Conservation (phyloP, 2,888 invertebrate species). For the Sphaeridia pumilis region DNA sequence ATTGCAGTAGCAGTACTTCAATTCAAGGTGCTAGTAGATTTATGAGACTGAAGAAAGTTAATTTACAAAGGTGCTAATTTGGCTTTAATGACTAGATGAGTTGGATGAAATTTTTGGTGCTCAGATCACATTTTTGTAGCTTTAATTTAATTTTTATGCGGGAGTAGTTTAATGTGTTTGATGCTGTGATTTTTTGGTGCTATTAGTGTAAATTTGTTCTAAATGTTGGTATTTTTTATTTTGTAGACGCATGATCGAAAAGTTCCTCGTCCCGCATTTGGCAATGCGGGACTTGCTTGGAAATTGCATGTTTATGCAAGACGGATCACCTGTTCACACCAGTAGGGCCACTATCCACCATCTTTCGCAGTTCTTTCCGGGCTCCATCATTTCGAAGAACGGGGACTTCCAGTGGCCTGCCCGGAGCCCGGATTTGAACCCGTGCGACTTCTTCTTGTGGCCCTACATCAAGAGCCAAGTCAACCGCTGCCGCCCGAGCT, state of each 20-base stretch:
- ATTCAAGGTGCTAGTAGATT: no score
- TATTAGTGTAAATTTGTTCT: no score
- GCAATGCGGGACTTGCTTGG: neutral
- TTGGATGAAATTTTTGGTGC: no score
- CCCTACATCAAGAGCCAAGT: neutral
- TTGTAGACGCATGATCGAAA: neutral
- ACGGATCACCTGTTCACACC: neutral
- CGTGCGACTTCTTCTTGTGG: neutral
- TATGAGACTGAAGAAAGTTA: no score
- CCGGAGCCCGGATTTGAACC: neutral
- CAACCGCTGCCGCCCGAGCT: neutral
- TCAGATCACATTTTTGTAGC: no score
- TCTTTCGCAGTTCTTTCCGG: neutral
- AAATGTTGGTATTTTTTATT: no score
- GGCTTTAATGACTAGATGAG: no score
- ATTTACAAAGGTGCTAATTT: no score
- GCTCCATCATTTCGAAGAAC: neutral
- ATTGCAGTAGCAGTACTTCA: no score
- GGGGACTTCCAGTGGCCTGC: neutral
- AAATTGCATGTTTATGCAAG: no score
- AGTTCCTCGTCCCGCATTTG: neutral
- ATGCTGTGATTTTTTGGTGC: neutral
- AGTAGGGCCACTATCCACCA: neutral
- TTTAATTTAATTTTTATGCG: no score
- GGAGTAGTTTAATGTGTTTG: no score